Conservation (phyloP, 2,797 vertebrate species). For the Enteromius trimaculatus region DNA sequence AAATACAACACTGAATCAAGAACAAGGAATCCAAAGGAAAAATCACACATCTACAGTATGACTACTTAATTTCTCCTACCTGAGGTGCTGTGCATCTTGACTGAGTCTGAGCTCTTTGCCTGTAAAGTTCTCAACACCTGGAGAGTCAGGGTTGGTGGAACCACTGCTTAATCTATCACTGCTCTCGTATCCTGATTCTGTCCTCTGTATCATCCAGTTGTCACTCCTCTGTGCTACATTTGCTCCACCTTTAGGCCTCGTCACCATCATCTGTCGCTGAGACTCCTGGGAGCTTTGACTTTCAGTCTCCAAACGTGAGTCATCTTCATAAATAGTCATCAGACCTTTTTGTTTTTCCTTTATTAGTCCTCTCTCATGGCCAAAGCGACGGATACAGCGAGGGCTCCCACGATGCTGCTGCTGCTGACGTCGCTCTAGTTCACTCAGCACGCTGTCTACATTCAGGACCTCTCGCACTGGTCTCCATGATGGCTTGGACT, state of each 20-base stretch:
- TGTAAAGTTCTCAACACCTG: constrained; percentile 79
- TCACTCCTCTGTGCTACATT: constrained; percentile 81
- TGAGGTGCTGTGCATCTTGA: constrained; percentile 76
- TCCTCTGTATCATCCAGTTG: constrained; percentile 92
- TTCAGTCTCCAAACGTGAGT: constrained; percentile 86
- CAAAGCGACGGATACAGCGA: constrained; percentile 69
- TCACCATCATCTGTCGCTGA: constrained; percentile 67
- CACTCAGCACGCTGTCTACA: constrained; percentile 92
- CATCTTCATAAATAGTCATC: constrained; percentile 97
- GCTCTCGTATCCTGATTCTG: constrained; percentile 95
- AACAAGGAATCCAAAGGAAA: background rate
- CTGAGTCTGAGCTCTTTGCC: constrained; percentile 70
- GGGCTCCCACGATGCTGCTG: constrained; percentile 80
- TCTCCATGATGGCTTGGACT: constrained; percentile 85
- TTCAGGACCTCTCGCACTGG: constrained; percentile 92
- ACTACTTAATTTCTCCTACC: constrained; percentile 75
- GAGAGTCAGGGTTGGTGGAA: constrained; percentile 90
- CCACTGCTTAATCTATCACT: constrained; percentile 91
- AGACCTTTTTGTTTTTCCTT: constrained; percentile 85
- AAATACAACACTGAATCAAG: constrained; percentile 53
- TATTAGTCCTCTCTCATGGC: constrained; percentile 68
- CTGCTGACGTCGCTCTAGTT: constrained; percentile 82
- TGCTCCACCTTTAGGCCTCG: constrained; percentile 68
- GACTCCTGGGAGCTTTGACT: constrained; percentile 89
- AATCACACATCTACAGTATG: background rate